A percentile compares a stretch with the other conserved stretches of the same genome.
Evolutionary conservation across 2,797 vertebrate genomes (phyloP).

Genomic region (Vultur gryphus): DNA sequence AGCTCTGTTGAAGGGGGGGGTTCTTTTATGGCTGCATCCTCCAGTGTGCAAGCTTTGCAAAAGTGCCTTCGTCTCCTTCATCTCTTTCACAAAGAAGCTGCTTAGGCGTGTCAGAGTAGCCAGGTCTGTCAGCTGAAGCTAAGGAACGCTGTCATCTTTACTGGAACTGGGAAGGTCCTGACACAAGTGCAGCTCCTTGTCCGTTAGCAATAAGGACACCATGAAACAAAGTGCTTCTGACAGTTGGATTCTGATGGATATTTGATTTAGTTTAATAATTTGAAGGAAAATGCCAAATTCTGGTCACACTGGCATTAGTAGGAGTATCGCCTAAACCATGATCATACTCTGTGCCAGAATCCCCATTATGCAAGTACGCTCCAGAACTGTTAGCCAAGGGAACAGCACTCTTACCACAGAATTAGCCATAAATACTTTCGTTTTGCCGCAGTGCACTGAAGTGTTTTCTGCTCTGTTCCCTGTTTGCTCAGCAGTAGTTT

Average conservation of each 20-base stretch:
- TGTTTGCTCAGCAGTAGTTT: not conserved
- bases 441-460: conserved; percentile 85
- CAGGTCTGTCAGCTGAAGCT: not conserved
- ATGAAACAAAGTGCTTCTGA: not conserved
- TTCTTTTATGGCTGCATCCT: not conserved
- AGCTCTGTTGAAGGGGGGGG: not conserved
- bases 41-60: not conserved
- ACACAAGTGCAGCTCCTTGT: not conserved
- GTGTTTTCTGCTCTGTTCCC: conserved; percentile 20
- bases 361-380: not conserved
- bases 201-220: not conserved
- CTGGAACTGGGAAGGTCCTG: not conserved
- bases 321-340: not conserved
- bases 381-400: not conserved
- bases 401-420: conserved; percentile 75
- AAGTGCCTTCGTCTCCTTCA: not conserved
- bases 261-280: not conserved
- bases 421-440: conserved; percentile 91
- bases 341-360: not conserved
- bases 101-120: not conserved
- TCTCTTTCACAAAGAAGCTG: not conserved
- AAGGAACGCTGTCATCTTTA: not conserved
- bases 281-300: not conserved
- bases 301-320: not conserved
- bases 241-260: not conserved